Conservation (phyloP, 1,140 invertebrate species). For the Papilio polytes region DNA sequence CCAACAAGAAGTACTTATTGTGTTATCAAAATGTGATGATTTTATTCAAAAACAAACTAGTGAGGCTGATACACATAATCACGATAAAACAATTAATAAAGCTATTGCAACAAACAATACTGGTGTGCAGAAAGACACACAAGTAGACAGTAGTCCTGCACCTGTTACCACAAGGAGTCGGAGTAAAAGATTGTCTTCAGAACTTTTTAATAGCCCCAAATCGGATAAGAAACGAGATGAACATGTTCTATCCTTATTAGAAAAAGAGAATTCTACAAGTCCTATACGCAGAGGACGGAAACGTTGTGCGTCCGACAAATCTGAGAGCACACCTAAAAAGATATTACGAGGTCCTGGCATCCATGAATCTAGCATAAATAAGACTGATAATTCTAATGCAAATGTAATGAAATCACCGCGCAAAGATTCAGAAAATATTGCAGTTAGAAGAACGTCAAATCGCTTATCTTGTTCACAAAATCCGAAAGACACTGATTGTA, state of each 20-base stretch:
- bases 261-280: conserved; percentile 34
- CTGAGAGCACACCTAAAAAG: conserved; percentile 19
- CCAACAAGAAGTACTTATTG: neutral
- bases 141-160: neutral
- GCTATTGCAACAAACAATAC: neutral
- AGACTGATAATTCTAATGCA: conserved; percentile 16
- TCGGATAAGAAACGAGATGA: neutral
- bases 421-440: conserved; percentile 12
- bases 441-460: neutral
- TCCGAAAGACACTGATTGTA: neutral
- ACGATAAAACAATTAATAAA: neutral
- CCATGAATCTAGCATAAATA: neutral
- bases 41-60: neutral
- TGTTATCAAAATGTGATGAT: conserved; percentile 29
- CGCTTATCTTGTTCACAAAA: neutral
- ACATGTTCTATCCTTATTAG: neutral
- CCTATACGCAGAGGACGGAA: conserved; percentile 8
- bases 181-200: conserved; percentile 27
- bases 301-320: conserved; percentile 32
- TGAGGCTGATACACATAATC: neutral
- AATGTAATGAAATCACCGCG: neutral
- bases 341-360: conserved; percentile 19
- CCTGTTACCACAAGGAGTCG: conserved; percentile 36
- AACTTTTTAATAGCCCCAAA: neutral
- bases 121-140: neutral